Percentiles rank a stretch among this genome's conserved stretches.
Conservation (phyloP, 2,113 vertebrate species). For the Neofelis nebulosa region DNA sequence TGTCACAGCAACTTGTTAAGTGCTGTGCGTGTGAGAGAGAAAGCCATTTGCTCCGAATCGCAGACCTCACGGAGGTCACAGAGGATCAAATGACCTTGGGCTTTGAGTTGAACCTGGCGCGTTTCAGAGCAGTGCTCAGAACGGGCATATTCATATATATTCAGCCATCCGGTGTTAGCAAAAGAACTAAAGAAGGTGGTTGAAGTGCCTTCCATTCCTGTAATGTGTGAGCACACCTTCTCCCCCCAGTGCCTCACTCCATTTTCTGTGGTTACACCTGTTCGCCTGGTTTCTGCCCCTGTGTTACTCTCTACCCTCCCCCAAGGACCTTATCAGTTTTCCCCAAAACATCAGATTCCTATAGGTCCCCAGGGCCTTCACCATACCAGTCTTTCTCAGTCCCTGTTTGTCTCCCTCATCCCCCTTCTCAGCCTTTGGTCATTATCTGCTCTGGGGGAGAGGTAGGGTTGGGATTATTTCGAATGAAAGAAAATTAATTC, state of each 20-base stretch:
- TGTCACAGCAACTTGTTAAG: background rate
- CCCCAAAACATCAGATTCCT: background rate
- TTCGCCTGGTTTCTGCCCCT: background rate
- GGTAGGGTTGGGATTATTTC: background rate
- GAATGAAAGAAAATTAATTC: background rate
- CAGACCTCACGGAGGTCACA: background rate
- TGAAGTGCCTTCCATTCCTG: background rate
- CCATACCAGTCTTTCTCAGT: background rate
- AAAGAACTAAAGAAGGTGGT: background rate
- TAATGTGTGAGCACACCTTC: background rate
- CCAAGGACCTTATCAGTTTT: background rate
- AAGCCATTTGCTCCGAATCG: no score
- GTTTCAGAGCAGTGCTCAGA: background rate
- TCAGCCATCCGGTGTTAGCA: background rate
- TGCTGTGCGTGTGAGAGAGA: accelerated
- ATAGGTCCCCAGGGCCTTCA: background rate
- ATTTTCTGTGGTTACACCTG: background rate
- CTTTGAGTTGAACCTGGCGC: background rate
- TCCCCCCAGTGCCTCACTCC: background rate
- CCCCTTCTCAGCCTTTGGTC: background rate
- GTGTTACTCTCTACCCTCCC: background rate
- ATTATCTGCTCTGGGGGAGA: background rate
- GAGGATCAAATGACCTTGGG: background rate
- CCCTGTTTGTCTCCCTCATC: background rate
- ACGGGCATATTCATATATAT: accelerated